Base-by-base conservation (phyloP, 2,888 invertebrate species). In the Bellardia bayeri region DNA sequence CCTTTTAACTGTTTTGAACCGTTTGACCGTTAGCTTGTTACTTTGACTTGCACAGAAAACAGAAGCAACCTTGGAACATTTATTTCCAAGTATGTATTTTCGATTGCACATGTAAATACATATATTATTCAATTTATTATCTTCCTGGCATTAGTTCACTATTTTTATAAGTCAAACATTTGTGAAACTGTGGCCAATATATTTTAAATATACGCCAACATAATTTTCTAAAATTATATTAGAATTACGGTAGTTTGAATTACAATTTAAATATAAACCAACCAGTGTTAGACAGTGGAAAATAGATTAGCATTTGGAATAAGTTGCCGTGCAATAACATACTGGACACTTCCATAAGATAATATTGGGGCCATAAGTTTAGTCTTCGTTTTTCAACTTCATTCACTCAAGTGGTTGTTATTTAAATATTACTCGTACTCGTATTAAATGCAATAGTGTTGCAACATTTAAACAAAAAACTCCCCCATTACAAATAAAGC, bases 311-410 rank as follows among this genome's bases (percentile, higher is more conserved):
- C n/a, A 37, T 75, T 45, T 11, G 63, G 63, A 63, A 49, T 63
- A 64, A 37, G 5, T 75, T 49, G 51, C 13, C n/a, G 4, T 49
- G 74, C 51, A 40, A 64, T 16, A 64, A 51, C 30, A 11, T 51
- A 37, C 75, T 64, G 64, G 49, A 64, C 75, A 64, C n/a, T 30
- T 49, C 63, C n/a, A 75, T 63, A 58, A 74, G 16, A 74, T 58
- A 30, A 61, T 58, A 30, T 74, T 14, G 51, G 45, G 45, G 51
- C n/a, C 51, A n/a, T 6, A n/a, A 54, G 37, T 37, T 3, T 37
- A 23, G 23, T 23, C 23, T 23, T 23, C 23, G 23, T 23, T 23
- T 23, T 23, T 23, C 23, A 23, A 23, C 23, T 23, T 23, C 23
- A 23, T 23, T 1, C 23, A 23, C 23, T 23, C 37, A 2, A 2